These are phyloP conservation scores for Drosophila mayri DNA, from an alignment of 1,140 invertebrate species.

Conservation along the genomic window DNA sequence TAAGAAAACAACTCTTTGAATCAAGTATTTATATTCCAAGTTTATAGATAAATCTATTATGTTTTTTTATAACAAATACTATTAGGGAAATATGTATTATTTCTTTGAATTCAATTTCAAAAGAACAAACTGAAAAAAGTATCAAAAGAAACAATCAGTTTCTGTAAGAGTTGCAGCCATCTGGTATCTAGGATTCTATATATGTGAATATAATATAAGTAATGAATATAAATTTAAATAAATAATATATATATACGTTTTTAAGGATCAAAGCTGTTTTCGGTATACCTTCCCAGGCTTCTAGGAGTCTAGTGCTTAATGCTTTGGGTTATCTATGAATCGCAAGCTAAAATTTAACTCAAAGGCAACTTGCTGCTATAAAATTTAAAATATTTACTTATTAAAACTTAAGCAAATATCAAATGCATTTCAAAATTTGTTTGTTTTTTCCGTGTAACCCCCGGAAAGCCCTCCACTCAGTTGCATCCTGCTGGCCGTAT, in stretches of 20 bases:
- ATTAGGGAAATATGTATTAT: background rate
- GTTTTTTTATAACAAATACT: background rate
- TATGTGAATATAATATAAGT: background rate
- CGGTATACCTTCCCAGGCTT: too few species aligned
- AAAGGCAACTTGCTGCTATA: background rate
- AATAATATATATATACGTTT: background rate
- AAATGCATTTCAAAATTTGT: too few species aligned
- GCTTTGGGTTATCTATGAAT: too few species aligned
- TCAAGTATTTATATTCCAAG: too few species aligned
- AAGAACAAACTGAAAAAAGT: background rate
- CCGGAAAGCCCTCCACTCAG: conserved; percentile 26
- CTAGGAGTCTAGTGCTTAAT: accelerated
- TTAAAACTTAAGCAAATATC: background rate
- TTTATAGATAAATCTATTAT: background rate
- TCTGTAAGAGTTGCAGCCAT: background rate
- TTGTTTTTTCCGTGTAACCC: conserved; percentile 9
- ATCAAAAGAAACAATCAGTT: background rate
- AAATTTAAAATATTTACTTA: background rate
- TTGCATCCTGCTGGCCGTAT: conserved; percentile 73
- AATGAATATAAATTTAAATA: background rate
- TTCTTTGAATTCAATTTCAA: background rate
- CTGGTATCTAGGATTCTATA: background rate
- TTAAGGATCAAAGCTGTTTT: too few species aligned
- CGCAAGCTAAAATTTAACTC: background rate
- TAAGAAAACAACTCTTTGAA: background rate